Evolutionary conservation across 2,888 invertebrate species (phyloP), one percentile per base, ranked within the genome.

Genomic region (Eupithecia vulgata): DNA sequence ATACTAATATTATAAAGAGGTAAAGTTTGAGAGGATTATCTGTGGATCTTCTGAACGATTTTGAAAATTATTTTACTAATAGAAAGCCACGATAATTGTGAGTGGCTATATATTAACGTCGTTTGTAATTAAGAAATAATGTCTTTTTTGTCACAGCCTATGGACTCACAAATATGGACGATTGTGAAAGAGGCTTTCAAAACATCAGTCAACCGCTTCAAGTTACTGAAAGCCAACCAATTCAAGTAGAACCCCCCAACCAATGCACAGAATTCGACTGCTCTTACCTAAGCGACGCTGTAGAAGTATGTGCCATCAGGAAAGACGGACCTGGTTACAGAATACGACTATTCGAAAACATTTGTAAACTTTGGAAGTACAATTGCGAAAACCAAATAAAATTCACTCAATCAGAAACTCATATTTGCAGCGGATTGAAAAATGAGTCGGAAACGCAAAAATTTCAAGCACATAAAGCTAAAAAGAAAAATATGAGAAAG

Each of bases 271-370:
- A 82, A 15, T 79, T 67, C 66, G 72, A 80, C 35, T 80, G 80
- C 67, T 62, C 74, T 13, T 73, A 70, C 42, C 70, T 66, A 52
- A 79, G 76, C 72, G 78, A 73, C 8, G 57, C 2, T 25, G 76
- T 73, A n/a, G 66, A 64, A 67, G 82, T 91, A 0, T 93, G 93
- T 70, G 91, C 85, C 0, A 85, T 92, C 7, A 81, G 81, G 79
- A 74, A 81, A 80, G 85, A 90, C 7, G 90, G 87, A 0, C 67
- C 78, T 2, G 93, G 91, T 3, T 93, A 84, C 70, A 85, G 80
- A 79, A 72, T 91, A 5, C 85, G 86, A 80, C 68, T 85, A 45
- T 93, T 94, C 68, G 13, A 76, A 21, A 88, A 87, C 70, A 80
- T 85, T 81, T 93, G 93, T 71, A 76, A 84, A 5, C 79, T 93